These are phyloP conservation scores for Grapholita molesta DNA, from an alignment of 1,140 invertebrate species.

Conservation along the genomic window DNA sequence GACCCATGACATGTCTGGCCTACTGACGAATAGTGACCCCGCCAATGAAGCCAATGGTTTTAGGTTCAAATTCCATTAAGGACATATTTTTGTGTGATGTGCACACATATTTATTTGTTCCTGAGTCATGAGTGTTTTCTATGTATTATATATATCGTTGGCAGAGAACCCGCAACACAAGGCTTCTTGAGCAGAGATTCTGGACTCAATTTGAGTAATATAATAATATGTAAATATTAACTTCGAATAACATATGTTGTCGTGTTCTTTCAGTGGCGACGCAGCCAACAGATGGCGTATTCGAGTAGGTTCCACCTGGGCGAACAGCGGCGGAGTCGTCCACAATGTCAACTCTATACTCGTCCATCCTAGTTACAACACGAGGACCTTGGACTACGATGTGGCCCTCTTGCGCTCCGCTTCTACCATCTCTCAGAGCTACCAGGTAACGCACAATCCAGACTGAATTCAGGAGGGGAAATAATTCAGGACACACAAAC, in stretches of 20 bases:
- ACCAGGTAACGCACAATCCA: not conserved
- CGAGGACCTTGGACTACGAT: constrained; percentile 79
- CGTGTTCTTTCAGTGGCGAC: constrained; percentile 32
- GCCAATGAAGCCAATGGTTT: no score
- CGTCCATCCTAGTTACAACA: constrained; percentile 78
- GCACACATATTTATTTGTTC: no score
- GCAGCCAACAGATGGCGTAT: constrained; percentile 29
- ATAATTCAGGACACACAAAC: no score
- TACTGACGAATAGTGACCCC: no score
- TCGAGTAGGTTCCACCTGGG: constrained; percentile 38
- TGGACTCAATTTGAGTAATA: not conserved
- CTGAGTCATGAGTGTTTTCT: no score
- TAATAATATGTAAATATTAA: not conserved
- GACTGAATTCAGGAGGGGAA: no score
- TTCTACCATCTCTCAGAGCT: constrained; percentile 48
- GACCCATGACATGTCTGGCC: no score
- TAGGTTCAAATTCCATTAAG: no score
- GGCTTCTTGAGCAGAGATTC: no score
- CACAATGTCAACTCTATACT: constrained; percentile 31
- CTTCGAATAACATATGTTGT: not conserved
- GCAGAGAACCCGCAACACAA: no score
- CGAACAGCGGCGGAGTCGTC: constrained; percentile 37
- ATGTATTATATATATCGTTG: no score
- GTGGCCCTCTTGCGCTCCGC: constrained; percentile 65
- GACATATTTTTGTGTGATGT: no score